Evolutionary conservation across 1,140 invertebrate species (phyloP).

Genomic region (Lysiphlebus fabarum): DNA sequence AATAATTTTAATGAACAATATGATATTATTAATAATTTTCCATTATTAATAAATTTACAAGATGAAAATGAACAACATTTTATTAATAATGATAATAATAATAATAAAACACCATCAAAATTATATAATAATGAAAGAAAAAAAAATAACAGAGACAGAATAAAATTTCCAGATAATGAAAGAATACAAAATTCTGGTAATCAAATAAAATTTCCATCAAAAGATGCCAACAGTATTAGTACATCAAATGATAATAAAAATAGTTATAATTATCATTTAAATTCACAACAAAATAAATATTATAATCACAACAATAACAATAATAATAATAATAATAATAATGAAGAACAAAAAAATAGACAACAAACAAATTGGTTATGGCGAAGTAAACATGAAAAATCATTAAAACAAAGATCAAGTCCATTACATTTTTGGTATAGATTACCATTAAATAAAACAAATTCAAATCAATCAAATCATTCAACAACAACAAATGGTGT

Average conservation of each 20-base stretch:
- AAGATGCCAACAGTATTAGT: constrained; percentile 48
- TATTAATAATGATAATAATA: too few species aligned
- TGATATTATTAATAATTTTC: too few species aligned
- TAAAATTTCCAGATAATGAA: constrained; percentile 36
- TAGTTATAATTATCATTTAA: constrained; percentile 19
- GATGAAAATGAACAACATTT: too few species aligned
- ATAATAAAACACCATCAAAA: constrained; percentile 25
- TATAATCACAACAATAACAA: too few species aligned
- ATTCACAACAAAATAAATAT: constrained; percentile 1
- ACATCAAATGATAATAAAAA: constrained; percentile 37
- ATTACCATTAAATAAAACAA: constrained; percentile 40
- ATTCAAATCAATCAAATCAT: constrained; percentile 23
- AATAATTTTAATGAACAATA: neutral
- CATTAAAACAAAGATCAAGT: neutral
- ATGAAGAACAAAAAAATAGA: constrained; percentile 19
- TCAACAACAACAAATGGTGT: neutral
- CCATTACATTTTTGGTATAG: constrained; percentile 42
- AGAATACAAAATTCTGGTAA: constrained; percentile 20
- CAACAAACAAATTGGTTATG: constrained; percentile 24
- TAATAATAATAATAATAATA: too few species aligned
- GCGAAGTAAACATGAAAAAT: neutral
- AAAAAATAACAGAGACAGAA: neutral
- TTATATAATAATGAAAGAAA: too few species aligned
- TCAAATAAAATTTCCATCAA: constrained; percentile 43
- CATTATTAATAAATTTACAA: neutral